These are phyloP conservation scores for Enteromius radiatus DNA, from an alignment of 2,797 vertebrate species.

Conservation along the genomic window DNA sequence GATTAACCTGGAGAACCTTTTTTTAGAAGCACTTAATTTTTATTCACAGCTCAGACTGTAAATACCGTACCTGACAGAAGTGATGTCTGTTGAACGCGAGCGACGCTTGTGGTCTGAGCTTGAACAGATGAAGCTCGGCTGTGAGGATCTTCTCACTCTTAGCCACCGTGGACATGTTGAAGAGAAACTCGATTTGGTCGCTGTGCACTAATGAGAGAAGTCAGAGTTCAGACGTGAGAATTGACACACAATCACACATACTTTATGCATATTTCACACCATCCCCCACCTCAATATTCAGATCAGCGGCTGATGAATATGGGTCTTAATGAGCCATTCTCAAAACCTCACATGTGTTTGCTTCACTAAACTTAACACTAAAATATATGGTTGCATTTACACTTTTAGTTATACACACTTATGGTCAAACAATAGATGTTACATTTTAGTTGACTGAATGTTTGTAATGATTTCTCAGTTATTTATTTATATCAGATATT, in stretches of 20 bases:
- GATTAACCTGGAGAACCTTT: neutral
- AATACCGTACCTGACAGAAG: slow-evolving; percentile 75
- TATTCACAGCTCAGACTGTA: neutral
- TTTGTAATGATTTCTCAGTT: neutral
- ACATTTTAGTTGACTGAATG: neutral
- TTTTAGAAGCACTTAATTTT: neutral
- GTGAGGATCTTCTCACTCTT: slow-evolving; percentile 86
- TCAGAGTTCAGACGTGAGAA: neutral
- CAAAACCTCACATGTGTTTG: neutral
- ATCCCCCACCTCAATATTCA: neutral
- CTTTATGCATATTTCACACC: neutral
- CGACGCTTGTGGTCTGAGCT: slow-evolving; percentile 75
- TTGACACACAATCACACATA: neutral
- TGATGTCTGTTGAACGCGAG: slow-evolving; percentile 78
- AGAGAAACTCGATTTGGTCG: slow-evolving; percentile 84
- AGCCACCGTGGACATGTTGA: slow-evolving; percentile 84
- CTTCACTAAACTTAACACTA: neutral
- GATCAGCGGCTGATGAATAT: neutral
- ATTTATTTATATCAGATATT: no score
- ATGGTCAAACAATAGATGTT: neutral
- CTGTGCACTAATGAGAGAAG: slow-evolving; percentile 74
- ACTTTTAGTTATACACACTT: neutral
- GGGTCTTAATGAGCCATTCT: neutral
- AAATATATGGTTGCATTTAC: neutral
- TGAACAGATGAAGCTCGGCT: slow-evolving; percentile 91